phyloP scores from a whole-genome alignment of 2,113 vertebrate species.

The Hucho hucho region DNA sequence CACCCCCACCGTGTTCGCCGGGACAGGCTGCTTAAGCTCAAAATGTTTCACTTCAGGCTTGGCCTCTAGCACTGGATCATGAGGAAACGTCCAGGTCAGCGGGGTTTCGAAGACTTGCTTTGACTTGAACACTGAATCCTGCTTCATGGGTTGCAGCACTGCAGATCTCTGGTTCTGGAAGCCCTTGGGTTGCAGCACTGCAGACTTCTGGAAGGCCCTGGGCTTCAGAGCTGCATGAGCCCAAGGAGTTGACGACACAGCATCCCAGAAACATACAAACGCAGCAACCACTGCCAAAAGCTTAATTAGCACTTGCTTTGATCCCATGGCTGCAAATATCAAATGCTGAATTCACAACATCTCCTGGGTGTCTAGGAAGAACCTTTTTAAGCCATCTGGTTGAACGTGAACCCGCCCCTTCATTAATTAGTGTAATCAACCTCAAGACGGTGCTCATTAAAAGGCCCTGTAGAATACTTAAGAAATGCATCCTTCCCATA shows the following conservation, averaged over 20 bases:
- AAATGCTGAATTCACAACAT: no score
- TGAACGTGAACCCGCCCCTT: background rate
- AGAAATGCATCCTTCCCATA: no score
- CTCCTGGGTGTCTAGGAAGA: no score
- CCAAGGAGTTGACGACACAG: background rate
- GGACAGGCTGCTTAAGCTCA: conserved; percentile 13
- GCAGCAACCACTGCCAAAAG: background rate
- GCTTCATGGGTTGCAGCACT: background rate
- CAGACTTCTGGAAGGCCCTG: background rate
- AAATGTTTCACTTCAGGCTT: background rate
- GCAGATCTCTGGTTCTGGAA: background rate
- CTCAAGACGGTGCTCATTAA: background rate
- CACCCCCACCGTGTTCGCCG: conserved; percentile 39
- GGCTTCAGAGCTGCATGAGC: background rate
- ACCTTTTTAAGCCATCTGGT: background rate
- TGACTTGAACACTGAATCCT: background rate
- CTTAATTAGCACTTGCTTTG: background rate
- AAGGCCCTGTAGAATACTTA: no score
- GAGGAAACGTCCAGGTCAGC: background rate
- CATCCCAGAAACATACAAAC: background rate
- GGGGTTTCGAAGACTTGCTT: background rate
- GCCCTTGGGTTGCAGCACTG: background rate
- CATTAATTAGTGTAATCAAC: background rate
- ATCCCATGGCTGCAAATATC: no score
- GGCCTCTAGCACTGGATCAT: background rate